Percentiles rank a stretch among this genome's conserved stretches.
phyloP scores from a whole-genome alignment of 2,113 vertebrate species.

The Artemisiospiza belli region DNA sequence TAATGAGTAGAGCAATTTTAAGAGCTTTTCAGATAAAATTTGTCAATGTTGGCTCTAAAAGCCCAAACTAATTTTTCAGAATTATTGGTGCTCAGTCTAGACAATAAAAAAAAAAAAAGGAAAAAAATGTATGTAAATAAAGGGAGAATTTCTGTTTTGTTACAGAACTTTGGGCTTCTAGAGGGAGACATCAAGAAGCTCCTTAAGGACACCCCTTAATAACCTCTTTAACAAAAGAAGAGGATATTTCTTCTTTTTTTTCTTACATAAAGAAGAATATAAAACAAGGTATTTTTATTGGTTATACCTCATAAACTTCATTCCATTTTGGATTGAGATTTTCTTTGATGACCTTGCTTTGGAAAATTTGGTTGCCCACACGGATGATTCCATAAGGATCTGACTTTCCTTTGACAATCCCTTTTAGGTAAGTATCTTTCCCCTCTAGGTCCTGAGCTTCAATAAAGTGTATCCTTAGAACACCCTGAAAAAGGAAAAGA shows the following conservation, averaged over 20 bases:
- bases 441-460: constrained; percentile 91
- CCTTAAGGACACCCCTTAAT: neutral
- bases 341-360: constrained; percentile 92
- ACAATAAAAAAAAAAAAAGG: neutral
- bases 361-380: constrained; percentile 86
- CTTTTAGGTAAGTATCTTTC: constrained; percentile 91
- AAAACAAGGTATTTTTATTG: neutral
- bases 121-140: neutral
- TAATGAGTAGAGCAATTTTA: neutral
- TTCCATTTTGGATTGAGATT: constrained; percentile 92
- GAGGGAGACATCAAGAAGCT: neutral
- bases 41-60: neutral
- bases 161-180: neutral
- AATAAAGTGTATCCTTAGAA: constrained; percentile 91
- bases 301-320: constrained; percentile 91
- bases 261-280: neutral
- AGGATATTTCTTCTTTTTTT: neutral
- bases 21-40: neutral
- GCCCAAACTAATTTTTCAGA: neutral
- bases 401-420: constrained; percentile 94
- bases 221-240: neutral
- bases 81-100: neutral
- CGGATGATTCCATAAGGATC: constrained; percentile 92
- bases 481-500: constrained; percentile 73
- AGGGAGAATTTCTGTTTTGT: neutral